phyloP scores from a whole-genome alignment of 2,797 vertebrate genomes.

The Tarsius wallacei region DNA sequence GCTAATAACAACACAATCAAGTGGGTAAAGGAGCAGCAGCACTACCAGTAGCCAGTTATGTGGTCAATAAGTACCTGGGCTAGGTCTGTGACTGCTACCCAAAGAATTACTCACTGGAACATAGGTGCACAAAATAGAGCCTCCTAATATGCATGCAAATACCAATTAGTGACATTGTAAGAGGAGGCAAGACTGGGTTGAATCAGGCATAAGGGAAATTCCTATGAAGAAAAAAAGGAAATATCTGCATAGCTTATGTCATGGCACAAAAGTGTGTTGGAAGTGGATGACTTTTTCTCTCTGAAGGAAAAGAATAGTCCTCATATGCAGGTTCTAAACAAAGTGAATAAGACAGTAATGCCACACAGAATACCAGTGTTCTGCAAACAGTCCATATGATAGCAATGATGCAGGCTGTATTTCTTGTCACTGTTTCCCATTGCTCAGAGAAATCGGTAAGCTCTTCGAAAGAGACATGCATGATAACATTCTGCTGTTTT shows the following conservation, averaged over 20 bases:
- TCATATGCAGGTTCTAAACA: constrained; percentile 89
- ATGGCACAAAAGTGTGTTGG: constrained; percentile 95
- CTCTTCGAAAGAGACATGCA: constrained; percentile 68
- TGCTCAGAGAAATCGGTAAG: constrained; percentile 64
- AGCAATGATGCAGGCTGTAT: constrained; percentile 53
- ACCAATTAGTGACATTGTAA: constrained; percentile 91
- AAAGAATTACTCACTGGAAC: constrained; percentile 94
- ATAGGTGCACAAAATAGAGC: constrained; percentile 96
- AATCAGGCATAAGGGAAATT: constrained; percentile 95
- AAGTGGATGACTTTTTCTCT: constrained; percentile 93
- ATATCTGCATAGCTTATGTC: constrained; percentile 94
- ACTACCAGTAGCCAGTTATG: constrained; percentile 93
- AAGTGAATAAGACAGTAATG: constrained; percentile 93
- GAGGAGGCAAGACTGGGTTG: constrained; percentile 93
- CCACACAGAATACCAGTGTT: constrained; percentile 94
- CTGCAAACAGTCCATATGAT: constrained; percentile 85
- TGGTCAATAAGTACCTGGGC: constrained; percentile 96
- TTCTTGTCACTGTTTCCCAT: constrained; percentile 78
- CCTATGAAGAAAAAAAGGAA: constrained; percentile 96
- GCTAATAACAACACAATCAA: constrained; percentile 95
- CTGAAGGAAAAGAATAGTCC: constrained; percentile 93
- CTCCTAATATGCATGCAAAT: constrained; percentile 90
- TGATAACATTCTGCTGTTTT: constrained; percentile 74
- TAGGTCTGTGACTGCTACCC: constrained; percentile 93
- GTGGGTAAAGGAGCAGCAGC: constrained; percentile 95